These are phyloP conservation scores for Gallinago solitaria DNA, from an alignment of 2,797 vertebrate species.

Conservation along the genomic window DNA sequence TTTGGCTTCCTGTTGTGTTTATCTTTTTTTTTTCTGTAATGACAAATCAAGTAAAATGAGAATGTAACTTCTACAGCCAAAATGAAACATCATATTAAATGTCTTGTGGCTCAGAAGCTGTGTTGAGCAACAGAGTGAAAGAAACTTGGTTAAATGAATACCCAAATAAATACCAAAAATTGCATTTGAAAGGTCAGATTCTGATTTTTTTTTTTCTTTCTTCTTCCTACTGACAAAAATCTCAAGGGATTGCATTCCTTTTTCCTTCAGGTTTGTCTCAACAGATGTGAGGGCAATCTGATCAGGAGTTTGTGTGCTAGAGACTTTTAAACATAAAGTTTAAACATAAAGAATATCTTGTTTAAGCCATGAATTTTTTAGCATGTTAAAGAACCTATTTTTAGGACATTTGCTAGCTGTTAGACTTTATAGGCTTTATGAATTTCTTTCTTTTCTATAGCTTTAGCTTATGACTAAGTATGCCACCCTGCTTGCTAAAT, in stretches of 20 bases:
- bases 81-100: background rate
- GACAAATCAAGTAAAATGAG: background rate
- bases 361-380: constrained; percentile 19
- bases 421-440: background rate
- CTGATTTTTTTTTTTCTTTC: background rate
- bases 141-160: background rate
- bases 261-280: background rate
- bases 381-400: background rate
- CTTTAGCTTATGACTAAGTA: constrained; percentile 31
- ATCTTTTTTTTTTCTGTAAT: background rate
- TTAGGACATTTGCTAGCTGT: constrained; percentile 10
- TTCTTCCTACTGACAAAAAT: background rate
- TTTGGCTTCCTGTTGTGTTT: background rate
- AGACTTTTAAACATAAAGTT: background rate
- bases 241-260: background rate
- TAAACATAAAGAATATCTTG: constrained; percentile 3
- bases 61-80: background rate
- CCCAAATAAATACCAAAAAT: background rate
- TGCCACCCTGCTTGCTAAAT: background rate
- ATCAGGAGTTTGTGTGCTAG: constrained; percentile 2
- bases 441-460: constrained; percentile 8
- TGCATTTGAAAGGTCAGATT: background rate
- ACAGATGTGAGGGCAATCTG: background rate
- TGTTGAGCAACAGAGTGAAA: background rate
- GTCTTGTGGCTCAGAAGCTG: background rate